These are phyloP conservation scores for Tauraco hartlaubi DNA, from an alignment of 2,797 vertebrate species.

Conservation along the genomic window DNA sequence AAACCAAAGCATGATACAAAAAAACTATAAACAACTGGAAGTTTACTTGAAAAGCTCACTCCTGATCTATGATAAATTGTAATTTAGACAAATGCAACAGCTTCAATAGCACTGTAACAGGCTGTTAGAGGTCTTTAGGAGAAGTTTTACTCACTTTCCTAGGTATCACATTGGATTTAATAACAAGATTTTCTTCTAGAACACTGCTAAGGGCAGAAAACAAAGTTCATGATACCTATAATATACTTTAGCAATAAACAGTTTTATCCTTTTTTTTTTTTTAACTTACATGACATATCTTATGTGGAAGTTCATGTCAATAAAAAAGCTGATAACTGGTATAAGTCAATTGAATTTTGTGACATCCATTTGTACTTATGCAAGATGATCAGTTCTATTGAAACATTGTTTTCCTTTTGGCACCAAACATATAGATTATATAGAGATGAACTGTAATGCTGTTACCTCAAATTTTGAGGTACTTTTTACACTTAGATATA, in stretches of 20 bases:
- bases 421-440: no score
- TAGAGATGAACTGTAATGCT: background rate
- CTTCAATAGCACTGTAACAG: background rate
- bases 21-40: background rate
- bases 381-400: no score
- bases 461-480: background rate
- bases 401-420: no score
- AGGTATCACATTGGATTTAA: background rate
- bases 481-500: background rate
- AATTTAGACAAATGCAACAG: background rate
- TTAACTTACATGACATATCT: no score
- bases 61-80: background rate
- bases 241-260: background rate
- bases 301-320: no score
- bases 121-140: background rate
- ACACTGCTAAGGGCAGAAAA: background rate
- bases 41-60: background rate
- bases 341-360: no score
- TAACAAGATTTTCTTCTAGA: background rate
- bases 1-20: background rate
- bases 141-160: background rate
- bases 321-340: no score
- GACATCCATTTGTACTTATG: no score
- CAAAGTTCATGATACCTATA: background rate
- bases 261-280: no score